Percentiles rank a stretch among this genome's conserved stretches.
Conservation (phyloP, 2,797 vertebrate species). For the Lithobates pipiens region DNA sequence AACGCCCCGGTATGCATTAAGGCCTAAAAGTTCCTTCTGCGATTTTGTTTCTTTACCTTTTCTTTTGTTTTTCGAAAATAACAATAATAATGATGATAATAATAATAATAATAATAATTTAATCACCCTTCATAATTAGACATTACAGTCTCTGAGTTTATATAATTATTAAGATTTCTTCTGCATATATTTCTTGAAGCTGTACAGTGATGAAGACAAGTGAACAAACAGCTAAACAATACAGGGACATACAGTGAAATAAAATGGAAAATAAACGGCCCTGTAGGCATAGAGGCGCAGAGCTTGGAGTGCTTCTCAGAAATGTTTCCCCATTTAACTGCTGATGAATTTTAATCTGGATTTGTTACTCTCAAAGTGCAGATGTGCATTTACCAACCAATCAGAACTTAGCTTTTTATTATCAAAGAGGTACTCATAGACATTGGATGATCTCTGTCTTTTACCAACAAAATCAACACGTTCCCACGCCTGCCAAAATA, state of each 20-base stretch:
- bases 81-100: background rate
- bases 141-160: conserved; percentile 3
- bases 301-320: background rate
- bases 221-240: background rate
- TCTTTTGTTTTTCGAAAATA: background rate
- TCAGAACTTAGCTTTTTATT: background rate
- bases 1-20: too few relatives aligned
- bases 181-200: conserved; percentile 4
- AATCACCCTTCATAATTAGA: background rate
- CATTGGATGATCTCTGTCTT: background rate
- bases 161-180: conserved; percentile 19
- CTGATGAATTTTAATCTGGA: background rate
- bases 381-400: background rate
- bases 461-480: too few relatives aligned
- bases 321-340: background rate
- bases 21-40: too few relatives aligned
- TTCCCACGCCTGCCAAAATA: too few relatives aligned
- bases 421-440: background rate
- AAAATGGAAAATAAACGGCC: background rate
- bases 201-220: conserved; percentile 1
- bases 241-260: background rate
- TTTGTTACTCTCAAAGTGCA: background rate
- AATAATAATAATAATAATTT: background rate
- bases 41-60: too few relatives aligned
- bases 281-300: background rate